Conservation (phyloP, 2,888 invertebrate species). For the Charanyca ferruginea region DNA sequence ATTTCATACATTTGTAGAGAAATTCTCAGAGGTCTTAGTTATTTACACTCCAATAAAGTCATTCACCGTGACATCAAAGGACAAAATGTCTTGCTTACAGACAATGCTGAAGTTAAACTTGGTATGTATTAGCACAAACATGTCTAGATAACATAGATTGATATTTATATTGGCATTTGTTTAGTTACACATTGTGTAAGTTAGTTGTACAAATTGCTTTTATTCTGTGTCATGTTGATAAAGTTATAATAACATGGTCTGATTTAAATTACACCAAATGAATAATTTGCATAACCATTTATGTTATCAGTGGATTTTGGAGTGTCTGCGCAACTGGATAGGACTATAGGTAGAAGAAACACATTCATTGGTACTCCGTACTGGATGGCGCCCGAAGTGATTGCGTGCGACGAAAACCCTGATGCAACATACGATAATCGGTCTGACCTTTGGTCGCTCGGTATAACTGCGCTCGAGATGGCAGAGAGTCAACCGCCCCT, state of each 20-base stretch:
- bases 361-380: slow-evolving; percentile 99
- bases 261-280: slow-evolving; percentile 1
- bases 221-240: neutral
- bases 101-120: slow-evolving; percentile 99
- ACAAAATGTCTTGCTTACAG: slow-evolving; percentile 99
- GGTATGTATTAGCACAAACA: slow-evolving; percentile 90
- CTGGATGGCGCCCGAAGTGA: slow-evolving; percentile 99
- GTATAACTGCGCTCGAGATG: slow-evolving; percentile 99
- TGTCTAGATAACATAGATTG: slow-evolving; percentile 11
- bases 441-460: slow-evolving; percentile 97
- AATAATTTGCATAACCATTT: slow-evolving; percentile 29
- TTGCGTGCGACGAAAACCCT: slow-evolving; percentile 99
- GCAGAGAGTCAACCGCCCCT: slow-evolving; percentile 99
- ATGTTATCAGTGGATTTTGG: slow-evolving; percentile 97
- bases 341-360: slow-evolving; percentile 99
- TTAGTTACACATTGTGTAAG: slow-evolving; percentile 1
- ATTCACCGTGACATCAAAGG: slow-evolving; percentile 99
- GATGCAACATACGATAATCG: slow-evolving; percentile 99
- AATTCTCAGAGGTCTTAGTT: slow-evolving; percentile 98
- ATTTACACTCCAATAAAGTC: slow-evolving; percentile 99
- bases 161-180: slow-evolving; percentile 14
- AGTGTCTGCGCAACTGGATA: slow-evolving; percentile 99
- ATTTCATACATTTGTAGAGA: slow-evolving; percentile 99
- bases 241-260: neutral
- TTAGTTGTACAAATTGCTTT: slow-evolving; percentile 7